Base-by-base conservation (phyloP, 2,113 vertebrate genomes). In the Nanorana parkeri region DNA sequence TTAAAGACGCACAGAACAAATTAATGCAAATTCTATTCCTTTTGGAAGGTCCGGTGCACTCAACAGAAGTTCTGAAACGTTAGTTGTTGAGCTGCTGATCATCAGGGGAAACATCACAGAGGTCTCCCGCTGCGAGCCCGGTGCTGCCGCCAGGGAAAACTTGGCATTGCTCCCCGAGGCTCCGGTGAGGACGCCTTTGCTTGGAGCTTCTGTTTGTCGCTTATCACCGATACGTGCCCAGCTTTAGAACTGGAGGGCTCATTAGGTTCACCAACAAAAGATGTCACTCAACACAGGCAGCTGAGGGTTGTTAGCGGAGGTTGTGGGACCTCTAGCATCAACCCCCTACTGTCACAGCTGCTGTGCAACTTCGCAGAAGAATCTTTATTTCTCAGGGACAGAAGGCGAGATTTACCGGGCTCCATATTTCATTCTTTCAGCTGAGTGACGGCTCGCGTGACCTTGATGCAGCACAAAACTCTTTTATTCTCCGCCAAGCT, bases 281-380 rank as follows among this genome's bases (percentile, higher is more conserved):
- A 81, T 89, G 79, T 88, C 89, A 90, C 13, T 88, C 84, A 88
- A 69, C 13, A 28, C 23, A 77, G 86, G 75, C 77, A 85, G 36
- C 55, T 36, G 75, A 68, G 81, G 36, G 80, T 74, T 82, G 47
- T 68, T 69, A 28, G 54, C 17, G 24, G 74, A 69, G 54, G 41
- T 69, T 84, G 86, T 28, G 61, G 21, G 13, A 41, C 41, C 2
- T 66, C 19, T 5, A 47, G 63, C 13, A 41, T 83, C 85, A 68
- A 84, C 52, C 41, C 76, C 66, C 29, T 78, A 13, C 85, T 17
- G 58, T 86, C 55, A 68, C 65, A 68, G 28, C 47, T 26, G 36
- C 85, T 79, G 4, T 19, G 10, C 0, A 75, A 56, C 77, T 86
- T 36, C 66, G 83, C 69, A 32, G 2, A 3, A 65, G 64, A 47